Evolutionary conservation across 2,888 invertebrate species (phyloP).

Genomic region (Aspidiotus destructor): DNA sequence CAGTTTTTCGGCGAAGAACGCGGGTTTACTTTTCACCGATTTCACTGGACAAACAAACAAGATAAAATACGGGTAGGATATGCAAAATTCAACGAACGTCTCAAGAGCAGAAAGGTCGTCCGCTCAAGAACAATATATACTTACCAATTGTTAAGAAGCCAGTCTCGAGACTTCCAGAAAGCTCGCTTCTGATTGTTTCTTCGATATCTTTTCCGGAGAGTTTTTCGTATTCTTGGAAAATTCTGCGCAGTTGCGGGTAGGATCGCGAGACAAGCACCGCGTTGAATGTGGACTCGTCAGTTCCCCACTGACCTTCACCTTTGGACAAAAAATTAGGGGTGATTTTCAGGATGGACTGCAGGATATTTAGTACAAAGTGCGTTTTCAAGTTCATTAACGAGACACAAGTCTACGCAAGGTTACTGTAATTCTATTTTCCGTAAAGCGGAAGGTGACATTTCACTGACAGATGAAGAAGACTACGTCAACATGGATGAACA

Average conservation of each 20-base stretch:
- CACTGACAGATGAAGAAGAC: no score
- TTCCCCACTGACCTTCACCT: conserved; percentile 44
- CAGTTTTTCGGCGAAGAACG: conserved; percentile 47
- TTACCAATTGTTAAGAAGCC: conserved; percentile 45
- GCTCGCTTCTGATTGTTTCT: conserved; percentile 42
- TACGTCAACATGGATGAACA: not conserved
- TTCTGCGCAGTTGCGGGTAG: conserved; percentile 44
- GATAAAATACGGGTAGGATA: not conserved
- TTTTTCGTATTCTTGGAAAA: conserved; percentile 45
- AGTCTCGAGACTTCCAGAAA: conserved; percentile 43
- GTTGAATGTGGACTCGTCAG: conserved; percentile 46
- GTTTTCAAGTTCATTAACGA: no score
- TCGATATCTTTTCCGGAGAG: conserved; percentile 43
- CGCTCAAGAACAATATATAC: not conserved
- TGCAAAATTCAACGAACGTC: no score
- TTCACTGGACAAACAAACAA: conserved; percentile 39
- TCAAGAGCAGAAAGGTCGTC: no score
- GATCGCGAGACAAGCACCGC: conserved; percentile 45
- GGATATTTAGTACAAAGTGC: not conserved
- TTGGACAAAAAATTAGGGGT: not conserved
- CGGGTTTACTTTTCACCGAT: conserved; percentile 43
- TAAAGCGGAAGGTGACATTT: no score
- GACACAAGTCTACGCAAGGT: no score
- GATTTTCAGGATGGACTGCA: not conserved
- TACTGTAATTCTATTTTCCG: no score